These are phyloP conservation scores for Drosophila mimetica DNA, from an alignment of 2,888 invertebrate genomes.

Conservation along the genomic window DNA sequence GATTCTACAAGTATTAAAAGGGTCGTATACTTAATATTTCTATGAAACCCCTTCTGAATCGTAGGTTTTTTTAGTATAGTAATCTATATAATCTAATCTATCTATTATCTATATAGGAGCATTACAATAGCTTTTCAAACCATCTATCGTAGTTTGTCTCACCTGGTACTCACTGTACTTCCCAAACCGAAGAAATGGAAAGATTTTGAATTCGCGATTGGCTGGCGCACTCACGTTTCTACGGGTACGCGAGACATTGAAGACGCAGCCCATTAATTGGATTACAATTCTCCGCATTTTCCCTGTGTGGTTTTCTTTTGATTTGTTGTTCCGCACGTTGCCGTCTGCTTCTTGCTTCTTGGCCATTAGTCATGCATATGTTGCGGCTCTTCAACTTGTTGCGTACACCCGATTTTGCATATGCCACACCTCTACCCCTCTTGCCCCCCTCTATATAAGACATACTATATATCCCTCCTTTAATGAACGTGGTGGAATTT, in stretches of 20 bases:
- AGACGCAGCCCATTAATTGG: conserved; percentile 65
- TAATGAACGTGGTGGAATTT: conserved; percentile 52
- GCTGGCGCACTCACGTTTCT: conserved; percentile 38
- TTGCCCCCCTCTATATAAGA: neutral
- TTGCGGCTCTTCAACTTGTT: conserved; percentile 60
- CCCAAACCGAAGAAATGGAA: conserved; percentile 16
- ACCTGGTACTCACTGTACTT: conserved; percentile 16
- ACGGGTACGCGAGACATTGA: conserved; percentile 34
- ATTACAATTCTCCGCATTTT: conserved; percentile 60
- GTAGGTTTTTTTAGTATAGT: neutral
- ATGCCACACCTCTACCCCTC: conserved; percentile 4
- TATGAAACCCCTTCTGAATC: neutral
- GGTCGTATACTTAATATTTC: conserved; percentile 9
- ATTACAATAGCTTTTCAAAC: too few species aligned
- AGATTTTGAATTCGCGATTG: conserved; percentile 25
- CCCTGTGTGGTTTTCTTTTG: conserved; percentile 29
- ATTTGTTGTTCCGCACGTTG: conserved; percentile 43
- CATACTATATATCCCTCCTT: conserved; percentile 9
- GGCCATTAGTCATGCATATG: conserved; percentile 42
- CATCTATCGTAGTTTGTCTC: neutral
- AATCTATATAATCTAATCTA: too few species aligned
- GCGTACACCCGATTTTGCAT: conserved; percentile 40
- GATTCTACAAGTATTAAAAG: neutral
- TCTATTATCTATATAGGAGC: too few species aligned
- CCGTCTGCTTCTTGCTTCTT: conserved; percentile 26